A percentile compares a stretch with the other conserved stretches of the same genome.
Conservation (phyloP, 1,140 invertebrate genomes). For the Halesus radiatus region DNA sequence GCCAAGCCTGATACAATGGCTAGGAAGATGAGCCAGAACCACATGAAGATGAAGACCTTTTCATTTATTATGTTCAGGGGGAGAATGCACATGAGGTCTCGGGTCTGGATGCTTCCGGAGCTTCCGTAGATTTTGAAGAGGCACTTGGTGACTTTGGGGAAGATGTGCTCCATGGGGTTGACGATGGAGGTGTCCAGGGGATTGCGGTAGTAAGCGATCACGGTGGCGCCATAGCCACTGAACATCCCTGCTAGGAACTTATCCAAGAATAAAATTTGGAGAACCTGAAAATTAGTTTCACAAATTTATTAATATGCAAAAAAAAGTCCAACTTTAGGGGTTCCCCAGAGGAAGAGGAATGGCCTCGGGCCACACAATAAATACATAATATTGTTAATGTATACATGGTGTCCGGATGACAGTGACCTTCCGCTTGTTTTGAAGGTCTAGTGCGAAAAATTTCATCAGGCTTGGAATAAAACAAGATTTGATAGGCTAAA, state of each 20-base stretch:
- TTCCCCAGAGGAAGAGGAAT: too few species aligned
- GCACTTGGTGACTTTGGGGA: slow-evolving; percentile 88
- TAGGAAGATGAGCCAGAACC: slow-evolving; percentile 86
- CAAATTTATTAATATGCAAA: too few species aligned
- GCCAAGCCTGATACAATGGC: slow-evolving; percentile 74
- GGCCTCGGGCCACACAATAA: too few species aligned
- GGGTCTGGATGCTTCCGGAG: slow-evolving; percentile 72
- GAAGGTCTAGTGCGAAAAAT: too few species aligned
- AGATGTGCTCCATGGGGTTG: slow-evolving; percentile 74
- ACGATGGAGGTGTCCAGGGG: slow-evolving; percentile 61
- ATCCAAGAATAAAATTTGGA: slow-evolving; percentile 76
- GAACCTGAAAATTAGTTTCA: slow-evolving; percentile 64
- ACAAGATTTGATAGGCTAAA: too few species aligned
- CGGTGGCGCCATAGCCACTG: slow-evolving; percentile 76
- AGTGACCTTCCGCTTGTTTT: too few species aligned
- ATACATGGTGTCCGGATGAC: too few species aligned
- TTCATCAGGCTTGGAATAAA: too few species aligned
- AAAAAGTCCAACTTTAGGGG: too few species aligned
- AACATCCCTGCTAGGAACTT: slow-evolving; percentile 83
- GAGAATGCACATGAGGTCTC: slow-evolving; percentile 81
- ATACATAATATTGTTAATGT: too few species aligned
- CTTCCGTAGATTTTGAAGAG: slow-evolving; percentile 76
- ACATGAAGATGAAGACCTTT: slow-evolving; percentile 84
- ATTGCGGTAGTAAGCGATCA: slow-evolving; percentile 64
- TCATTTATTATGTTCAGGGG: slow-evolving; percentile 86